Evolutionary conservation across 2,797 vertebrate species (phyloP), one percentile per base, ranked within the genome.

Genomic region (Coccyzus lansbergi): DNA sequence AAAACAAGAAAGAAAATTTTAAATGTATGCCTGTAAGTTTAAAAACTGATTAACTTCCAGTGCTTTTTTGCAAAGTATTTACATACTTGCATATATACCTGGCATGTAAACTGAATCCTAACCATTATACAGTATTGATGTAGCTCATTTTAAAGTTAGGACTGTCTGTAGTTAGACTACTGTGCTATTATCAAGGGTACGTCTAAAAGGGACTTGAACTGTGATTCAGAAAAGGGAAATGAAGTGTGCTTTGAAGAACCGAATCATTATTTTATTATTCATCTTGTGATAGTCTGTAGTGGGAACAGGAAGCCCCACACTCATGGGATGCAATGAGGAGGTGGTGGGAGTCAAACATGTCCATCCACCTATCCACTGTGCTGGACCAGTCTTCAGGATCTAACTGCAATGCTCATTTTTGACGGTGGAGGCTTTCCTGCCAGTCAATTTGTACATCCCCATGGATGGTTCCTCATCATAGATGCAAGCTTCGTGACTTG

Each of bases 171-270:
- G 76, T 83, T 88, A 79, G 86, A 84, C 68, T 91, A 21, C 74
- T 95, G 75, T 92, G 86, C 77, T 94, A 84, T 56, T 90, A 70
- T 38, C 76, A 85, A 92, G 21, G 88, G 87, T 96, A 95, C 72
- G 4, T 85, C 86, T 88, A 38, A 90, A 96, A 94, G 69, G 64
- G 38, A 94, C 77, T 91, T 91, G 88, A 95, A 88, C 90, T 94
- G 81, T 92, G 93, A 96, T 90, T 42, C 68, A 88, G 83, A 87
- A 93, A 96, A 91, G 75, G 92, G 72, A 96, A 92, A 93, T 79
- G 77, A 94, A 81, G 86, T 90, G 72, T 88, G 86, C 94, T 53
- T 56, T 58, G 65, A 76, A 67, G 71, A 94, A 90, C 33, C 1
- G 17, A 70, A 33, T 58, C 74, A 77, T 33, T 59, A 29, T 34